A percentile compares a stretch with the other conserved stretches of the same genome.
Evolutionary conservation across 2,113 vertebrate species (phyloP).

Genomic region (Poeciliopsis turrubarensis): DNA sequence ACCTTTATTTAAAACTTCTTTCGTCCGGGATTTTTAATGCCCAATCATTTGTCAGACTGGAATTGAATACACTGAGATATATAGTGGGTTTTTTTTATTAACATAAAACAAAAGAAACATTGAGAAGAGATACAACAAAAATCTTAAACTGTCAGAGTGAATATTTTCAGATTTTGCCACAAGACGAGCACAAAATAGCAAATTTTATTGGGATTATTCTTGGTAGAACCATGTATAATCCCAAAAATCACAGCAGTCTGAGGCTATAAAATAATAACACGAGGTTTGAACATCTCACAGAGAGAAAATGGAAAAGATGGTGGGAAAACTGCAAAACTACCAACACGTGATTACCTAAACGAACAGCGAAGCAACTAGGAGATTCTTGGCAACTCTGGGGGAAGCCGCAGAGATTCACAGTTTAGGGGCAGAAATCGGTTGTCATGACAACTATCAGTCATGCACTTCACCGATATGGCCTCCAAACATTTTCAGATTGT

Average conservation of each 20-base stretch:
- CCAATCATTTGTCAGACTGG: neutral
- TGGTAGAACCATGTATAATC: neutral
- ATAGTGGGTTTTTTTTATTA: neutral
- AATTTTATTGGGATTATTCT: neutral
- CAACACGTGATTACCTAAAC: neutral
- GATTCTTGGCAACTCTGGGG: too few species aligned
- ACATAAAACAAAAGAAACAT: neutral
- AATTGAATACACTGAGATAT: neutral
- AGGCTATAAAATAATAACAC: too few species aligned
- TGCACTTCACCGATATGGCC: too few species aligned
- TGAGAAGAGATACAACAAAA: too few species aligned
- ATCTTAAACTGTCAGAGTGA: neutral
- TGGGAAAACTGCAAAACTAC: neutral
- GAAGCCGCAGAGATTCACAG: too few species aligned
- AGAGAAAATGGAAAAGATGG: neutral
- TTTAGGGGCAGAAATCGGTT: too few species aligned
- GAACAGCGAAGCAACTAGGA: neutral
- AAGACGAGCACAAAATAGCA: neutral
- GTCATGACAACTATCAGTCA: too few species aligned
- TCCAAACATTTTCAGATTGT: too few species aligned
- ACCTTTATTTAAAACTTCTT: neutral
- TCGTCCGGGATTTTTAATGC: neutral
- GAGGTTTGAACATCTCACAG: neutral
- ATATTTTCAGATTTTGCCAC: neutral
- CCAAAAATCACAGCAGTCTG: neutral